These are phyloP conservation scores for Scotopteryx bipunctaria DNA, from an alignment of 2,888 invertebrate genomes.

Conservation along the genomic window DNA sequence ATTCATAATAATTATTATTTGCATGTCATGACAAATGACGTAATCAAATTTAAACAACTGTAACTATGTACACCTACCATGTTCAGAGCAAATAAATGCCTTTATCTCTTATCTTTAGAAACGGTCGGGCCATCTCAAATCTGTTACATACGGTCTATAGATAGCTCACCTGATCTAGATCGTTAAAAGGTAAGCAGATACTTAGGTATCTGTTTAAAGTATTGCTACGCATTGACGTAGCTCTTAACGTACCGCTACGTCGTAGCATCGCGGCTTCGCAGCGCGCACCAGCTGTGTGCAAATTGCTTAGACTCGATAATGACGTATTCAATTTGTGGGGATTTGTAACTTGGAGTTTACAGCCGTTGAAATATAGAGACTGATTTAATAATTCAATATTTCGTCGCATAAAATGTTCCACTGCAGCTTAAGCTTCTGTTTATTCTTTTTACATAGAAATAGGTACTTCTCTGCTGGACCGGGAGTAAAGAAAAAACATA, in stretches of 20 bases:
- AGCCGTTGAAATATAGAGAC: slow-evolving; percentile 43
- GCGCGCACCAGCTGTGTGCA: slow-evolving; percentile 74
- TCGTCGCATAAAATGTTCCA: background rate
- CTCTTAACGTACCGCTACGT: slow-evolving; percentile 15
- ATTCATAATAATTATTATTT: too few relatives aligned
- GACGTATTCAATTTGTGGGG: slow-evolving; percentile 79
- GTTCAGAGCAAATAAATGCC: too few relatives aligned
- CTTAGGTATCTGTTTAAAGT: background rate
- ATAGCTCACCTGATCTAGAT: too few relatives aligned
- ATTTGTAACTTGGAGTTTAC: slow-evolving; percentile 65
- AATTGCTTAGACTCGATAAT: slow-evolving; percentile 80
- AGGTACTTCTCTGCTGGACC: background rate
- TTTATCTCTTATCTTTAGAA: too few relatives aligned
- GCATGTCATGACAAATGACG: too few relatives aligned
- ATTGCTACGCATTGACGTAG: slow-evolving; percentile 1
- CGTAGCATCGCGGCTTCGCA: slow-evolving; percentile 43
- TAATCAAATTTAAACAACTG: too few relatives aligned
- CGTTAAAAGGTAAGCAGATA: too few relatives aligned
- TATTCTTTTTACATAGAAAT: background rate
- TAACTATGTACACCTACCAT: too few relatives aligned
- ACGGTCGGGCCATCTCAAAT: too few relatives aligned
- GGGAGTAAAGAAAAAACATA: too few relatives aligned
- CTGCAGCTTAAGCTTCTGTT: background rate
- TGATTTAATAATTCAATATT: slow-evolving; percentile 32
- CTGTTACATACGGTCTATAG: too few relatives aligned